Percentiles rank a stretch among this genome's conserved stretches.
Evolutionary conservation across 2,888 invertebrate species (phyloP).

Genomic region (Pristionchus exspectatus): DNA sequence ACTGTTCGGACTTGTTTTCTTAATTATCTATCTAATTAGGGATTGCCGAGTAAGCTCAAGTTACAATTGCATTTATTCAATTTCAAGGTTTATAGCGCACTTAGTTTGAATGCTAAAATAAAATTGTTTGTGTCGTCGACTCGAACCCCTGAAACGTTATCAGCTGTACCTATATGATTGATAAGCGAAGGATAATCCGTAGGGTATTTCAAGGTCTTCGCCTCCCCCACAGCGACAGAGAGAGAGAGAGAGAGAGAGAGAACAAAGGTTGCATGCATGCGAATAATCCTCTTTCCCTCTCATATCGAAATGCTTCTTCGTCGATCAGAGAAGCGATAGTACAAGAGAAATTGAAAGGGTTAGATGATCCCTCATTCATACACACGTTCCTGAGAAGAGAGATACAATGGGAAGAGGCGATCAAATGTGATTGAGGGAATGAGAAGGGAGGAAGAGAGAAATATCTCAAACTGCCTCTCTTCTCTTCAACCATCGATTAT

Average conservation of each 20-base stretch:
- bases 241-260: not conserved
- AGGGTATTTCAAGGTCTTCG: not conserved
- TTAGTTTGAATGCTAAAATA: too few species aligned
- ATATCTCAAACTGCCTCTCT: constrained; percentile 35
- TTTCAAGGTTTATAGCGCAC: too few species aligned
- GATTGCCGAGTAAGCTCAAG: too few species aligned
- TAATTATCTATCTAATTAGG: too few species aligned
- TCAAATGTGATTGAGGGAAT: not conserved
- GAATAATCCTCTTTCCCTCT: not conserved
- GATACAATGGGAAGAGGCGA: constrained; percentile 6
- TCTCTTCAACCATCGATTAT: constrained; percentile 30
- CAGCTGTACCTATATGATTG: too few species aligned
- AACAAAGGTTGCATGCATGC: not conserved
- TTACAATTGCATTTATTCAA: too few species aligned
- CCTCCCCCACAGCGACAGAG: not conserved
- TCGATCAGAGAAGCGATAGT: not conserved
- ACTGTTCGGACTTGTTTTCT: too few species aligned
- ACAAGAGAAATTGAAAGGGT: too few species aligned
- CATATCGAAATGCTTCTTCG: not conserved
- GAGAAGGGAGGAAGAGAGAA: not conserved
- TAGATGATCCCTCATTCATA: not conserved
- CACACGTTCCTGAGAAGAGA: not conserved
- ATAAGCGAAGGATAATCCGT: not conserved
- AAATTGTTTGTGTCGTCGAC: too few species aligned
- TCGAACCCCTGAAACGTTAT: too few species aligned